phyloP scores from a whole-genome alignment of 2,797 vertebrate genomes.

The Rachycentron canadum region DNA sequence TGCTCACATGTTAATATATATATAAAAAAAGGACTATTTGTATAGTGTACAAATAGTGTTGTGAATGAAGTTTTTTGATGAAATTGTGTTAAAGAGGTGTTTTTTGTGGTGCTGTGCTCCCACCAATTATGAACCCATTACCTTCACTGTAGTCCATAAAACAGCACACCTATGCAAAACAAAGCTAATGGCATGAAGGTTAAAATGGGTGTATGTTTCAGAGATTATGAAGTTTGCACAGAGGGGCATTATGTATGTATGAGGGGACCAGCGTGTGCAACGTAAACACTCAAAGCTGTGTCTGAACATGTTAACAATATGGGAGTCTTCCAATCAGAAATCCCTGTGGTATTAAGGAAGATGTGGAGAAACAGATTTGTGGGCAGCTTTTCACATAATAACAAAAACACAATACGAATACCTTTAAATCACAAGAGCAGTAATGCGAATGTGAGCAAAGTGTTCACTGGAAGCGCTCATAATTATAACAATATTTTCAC shows the following conservation, averaged over 20 bases:
- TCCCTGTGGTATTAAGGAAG: neutral
- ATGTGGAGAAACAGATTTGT: constrained; percentile 16
- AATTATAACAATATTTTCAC: neutral
- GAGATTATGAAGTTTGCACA: constrained; percentile 15
- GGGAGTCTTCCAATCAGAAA: neutral
- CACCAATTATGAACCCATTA: constrained; percentile 1
- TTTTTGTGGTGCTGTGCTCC: neutral
- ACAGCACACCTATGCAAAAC: constrained; percentile 47
- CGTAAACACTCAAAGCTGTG: constrained; percentile 1
- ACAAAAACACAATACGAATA: neutral
- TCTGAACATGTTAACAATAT: constrained; percentile 11
- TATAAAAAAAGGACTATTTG: too few species aligned
- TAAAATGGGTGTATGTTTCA: constrained; percentile 40
- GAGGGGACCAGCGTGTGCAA: constrained; percentile 15
- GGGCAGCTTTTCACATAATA: constrained; percentile 1
- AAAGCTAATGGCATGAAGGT: constrained; percentile 46
- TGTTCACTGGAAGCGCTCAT: neutral
- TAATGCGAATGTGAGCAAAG: neutral
- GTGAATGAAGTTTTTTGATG: neutral
- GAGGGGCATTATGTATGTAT: constrained; percentile 36
- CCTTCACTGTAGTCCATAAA: constrained; percentile 36
- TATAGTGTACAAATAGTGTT: too few species aligned
- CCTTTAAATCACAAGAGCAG: constrained; percentile 10
- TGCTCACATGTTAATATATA: neutral
- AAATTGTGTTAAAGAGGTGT: neutral